Percentiles rank a stretch among this genome's conserved stretches.
Conservation (phyloP, 2,888 invertebrate species). For the Biston stratarius region DNA sequence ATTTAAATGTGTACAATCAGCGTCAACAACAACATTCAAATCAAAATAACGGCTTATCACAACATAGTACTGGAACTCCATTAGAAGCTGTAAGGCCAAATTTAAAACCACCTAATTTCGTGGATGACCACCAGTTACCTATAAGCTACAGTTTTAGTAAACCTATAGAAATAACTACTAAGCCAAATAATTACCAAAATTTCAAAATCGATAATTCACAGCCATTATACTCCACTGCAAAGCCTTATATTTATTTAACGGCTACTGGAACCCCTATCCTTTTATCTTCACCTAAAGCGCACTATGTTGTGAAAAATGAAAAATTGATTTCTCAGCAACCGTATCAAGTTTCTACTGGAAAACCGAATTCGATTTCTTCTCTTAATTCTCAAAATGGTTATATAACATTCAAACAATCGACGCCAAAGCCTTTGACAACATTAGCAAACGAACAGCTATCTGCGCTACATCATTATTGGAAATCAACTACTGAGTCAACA, state of each 20-base stretch:
- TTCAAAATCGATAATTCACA: slow-evolving; percentile 53
- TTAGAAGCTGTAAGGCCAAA: slow-evolving; percentile 65
- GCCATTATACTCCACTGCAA: slow-evolving; percentile 61
- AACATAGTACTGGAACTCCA: slow-evolving; percentile 57
- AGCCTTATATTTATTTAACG: slow-evolving; percentile 64
- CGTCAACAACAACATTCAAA: slow-evolving; percentile 53
- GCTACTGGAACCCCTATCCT: slow-evolving; percentile 63
- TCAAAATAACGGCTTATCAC: slow-evolving; percentile 46
- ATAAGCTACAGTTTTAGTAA: slow-evolving; percentile 73
- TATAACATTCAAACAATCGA: slow-evolving; percentile 62
- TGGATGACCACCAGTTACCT: slow-evolving; percentile 78
- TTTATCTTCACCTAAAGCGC: slow-evolving; percentile 67
- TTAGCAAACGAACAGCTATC: slow-evolving; percentile 72
- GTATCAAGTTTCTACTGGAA: slow-evolving; percentile 57
- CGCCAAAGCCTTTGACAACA: slow-evolving; percentile 70
- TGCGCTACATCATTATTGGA: slow-evolving; percentile 74
- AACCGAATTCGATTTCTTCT: slow-evolving; percentile 64
- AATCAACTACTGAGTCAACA: slow-evolving; percentile 60
- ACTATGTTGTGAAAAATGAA: slow-evolving; percentile 61
- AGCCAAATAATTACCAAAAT: slow-evolving; percentile 53
- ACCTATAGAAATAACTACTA: slow-evolving; percentile 54
- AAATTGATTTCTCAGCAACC: slow-evolving; percentile 60
- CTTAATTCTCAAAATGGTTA: slow-evolving; percentile 60
- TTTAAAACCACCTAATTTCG: slow-evolving; percentile 77
- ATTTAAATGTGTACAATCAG: slow-evolving; percentile 47